Evolutionary conservation across 2,888 invertebrate genomes (phyloP).

Genomic region (Rhodophaea formosa): DNA sequence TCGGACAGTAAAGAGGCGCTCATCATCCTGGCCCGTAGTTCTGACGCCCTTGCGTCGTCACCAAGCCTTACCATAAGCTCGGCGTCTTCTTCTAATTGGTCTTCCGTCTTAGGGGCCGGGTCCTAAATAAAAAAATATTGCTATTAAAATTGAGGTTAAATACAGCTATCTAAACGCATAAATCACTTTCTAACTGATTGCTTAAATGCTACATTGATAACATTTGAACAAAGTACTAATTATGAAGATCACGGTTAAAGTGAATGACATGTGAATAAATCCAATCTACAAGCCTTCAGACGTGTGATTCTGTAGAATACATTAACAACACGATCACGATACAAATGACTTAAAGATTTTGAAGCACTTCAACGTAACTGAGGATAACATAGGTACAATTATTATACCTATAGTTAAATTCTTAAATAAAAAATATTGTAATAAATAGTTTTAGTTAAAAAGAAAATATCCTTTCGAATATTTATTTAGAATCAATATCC

Average conservation of each 20-base stretch:
- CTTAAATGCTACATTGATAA: not conserved
- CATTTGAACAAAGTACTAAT: slow-evolving; percentile 8
- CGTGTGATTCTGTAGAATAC: not conserved
- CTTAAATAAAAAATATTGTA: too few species aligned
- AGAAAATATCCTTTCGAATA: too few species aligned
- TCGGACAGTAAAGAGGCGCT: slow-evolving; percentile 96
- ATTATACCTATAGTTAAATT: too few species aligned
- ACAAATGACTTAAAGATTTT: too few species aligned
- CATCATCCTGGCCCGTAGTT: slow-evolving; percentile 95
- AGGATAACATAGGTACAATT: too few species aligned
- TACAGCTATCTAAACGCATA: slow-evolving; percentile 1
- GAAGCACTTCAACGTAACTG: too few species aligned
- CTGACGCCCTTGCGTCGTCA: slow-evolving; percentile 90
- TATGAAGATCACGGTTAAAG: not conserved
- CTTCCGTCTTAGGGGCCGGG: slow-evolving; percentile 98
- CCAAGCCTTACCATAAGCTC: slow-evolving; percentile 94
- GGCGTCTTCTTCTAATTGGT: slow-evolving; percentile 96
- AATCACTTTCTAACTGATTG: slow-evolving; percentile 27
- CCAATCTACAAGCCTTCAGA: not conserved
- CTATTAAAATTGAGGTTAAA: not conserved
- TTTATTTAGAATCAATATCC: too few species aligned
- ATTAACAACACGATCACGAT: not conserved
- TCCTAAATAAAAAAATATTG: slow-evolving; percentile 84
- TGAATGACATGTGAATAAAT: not conserved
- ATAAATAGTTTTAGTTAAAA: too few species aligned